Evolutionary conservation across 2,888 invertebrate species (phyloP).

Genomic region (Thumatha senex): DNA sequence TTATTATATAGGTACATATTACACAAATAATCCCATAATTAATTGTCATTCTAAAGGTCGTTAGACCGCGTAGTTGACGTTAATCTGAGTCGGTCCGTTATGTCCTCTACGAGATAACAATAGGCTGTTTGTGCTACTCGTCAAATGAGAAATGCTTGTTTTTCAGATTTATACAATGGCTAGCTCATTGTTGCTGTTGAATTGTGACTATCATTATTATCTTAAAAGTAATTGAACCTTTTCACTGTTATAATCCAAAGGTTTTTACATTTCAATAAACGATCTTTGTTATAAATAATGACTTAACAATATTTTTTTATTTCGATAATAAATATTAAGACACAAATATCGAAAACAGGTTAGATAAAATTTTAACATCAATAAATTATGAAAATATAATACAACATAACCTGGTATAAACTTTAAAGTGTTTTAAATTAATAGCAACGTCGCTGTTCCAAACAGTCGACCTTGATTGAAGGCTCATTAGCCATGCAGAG

Average conservation of each 20-base stretch:
- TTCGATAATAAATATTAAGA: no score
- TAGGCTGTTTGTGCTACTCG: constrained; percentile 71
- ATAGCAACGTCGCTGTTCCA: constrained; percentile 50
- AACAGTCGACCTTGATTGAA: constrained; percentile 78
- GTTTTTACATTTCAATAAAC: constrained; percentile 2
- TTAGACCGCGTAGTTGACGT: constrained; percentile 65
- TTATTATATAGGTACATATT: no score
- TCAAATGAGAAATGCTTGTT: constrained; percentile 82
- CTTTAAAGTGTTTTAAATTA: constrained; percentile 54
- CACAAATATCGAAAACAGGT: constrained; percentile 9
- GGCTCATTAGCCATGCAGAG: constrained; percentile 71
- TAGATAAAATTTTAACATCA: constrained; percentile 8
- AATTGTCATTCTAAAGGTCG: constrained; percentile 56
- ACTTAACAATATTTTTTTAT: constrained; percentile 12
- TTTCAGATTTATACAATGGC: constrained; percentile 71
- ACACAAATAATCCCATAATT: no score
- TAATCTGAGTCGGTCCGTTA: constrained; percentile 79
- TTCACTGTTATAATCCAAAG: constrained; percentile 8
- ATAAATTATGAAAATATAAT: constrained; percentile 13
- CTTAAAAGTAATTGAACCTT: constrained; percentile 12
- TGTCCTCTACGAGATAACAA: constrained; percentile 73
- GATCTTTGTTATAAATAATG: neutral
- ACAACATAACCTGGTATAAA: constrained; percentile 12
- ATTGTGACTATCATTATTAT: constrained; percentile 56
- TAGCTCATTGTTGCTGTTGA: constrained; percentile 66